phyloP scores from a whole-genome alignment of 2,888 invertebrate species.

The Petrophora chlorosata region DNA sequence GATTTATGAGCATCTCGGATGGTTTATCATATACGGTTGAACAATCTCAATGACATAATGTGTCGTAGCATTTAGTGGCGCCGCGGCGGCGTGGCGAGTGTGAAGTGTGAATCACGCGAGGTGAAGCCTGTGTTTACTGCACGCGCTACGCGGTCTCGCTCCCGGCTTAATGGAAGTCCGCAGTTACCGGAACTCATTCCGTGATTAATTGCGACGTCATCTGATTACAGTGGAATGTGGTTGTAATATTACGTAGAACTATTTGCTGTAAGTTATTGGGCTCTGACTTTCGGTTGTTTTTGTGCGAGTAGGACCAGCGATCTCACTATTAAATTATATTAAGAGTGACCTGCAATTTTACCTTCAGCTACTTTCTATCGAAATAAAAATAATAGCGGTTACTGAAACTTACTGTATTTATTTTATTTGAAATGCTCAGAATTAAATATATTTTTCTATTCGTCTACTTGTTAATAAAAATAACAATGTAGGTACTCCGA shows the following conservation, averaged over 20 bases:
- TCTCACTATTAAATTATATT: too few relatives aligned
- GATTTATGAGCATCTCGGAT: slow-evolving; percentile 38
- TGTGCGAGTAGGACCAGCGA: background rate
- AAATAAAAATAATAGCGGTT: too few relatives aligned
- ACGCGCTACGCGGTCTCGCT: slow-evolving; percentile 28
- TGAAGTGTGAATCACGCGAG: slow-evolving; percentile 25
- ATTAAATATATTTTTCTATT: too few relatives aligned
- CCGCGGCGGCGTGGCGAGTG: slow-evolving; percentile 25
- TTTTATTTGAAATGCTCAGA: too few relatives aligned
- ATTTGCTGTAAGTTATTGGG: background rate
- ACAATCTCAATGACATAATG: slow-evolving; percentile 37
- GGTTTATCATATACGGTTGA: slow-evolving; percentile 43
- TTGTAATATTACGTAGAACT: slow-evolving; percentile 6
- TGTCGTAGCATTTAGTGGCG: slow-evolving; percentile 25
- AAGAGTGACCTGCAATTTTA: too few relatives aligned
- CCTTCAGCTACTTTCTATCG: too few relatives aligned
- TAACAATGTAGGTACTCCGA: background rate
- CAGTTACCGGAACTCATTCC: slow-evolving; percentile 54
- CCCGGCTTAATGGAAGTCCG: slow-evolving; percentile 59
- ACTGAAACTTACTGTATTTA: too few relatives aligned
- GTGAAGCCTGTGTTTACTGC: slow-evolving; percentile 32
- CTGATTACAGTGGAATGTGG: slow-evolving; percentile 52
- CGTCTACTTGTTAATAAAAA: too few relatives aligned
- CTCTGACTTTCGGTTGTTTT: background rate
- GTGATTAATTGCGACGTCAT: slow-evolving; percentile 74